These are phyloP conservation scores for Agrotis ipsilon DNA, from an alignment of 2,888 invertebrate species.

Conservation along the genomic window DNA sequence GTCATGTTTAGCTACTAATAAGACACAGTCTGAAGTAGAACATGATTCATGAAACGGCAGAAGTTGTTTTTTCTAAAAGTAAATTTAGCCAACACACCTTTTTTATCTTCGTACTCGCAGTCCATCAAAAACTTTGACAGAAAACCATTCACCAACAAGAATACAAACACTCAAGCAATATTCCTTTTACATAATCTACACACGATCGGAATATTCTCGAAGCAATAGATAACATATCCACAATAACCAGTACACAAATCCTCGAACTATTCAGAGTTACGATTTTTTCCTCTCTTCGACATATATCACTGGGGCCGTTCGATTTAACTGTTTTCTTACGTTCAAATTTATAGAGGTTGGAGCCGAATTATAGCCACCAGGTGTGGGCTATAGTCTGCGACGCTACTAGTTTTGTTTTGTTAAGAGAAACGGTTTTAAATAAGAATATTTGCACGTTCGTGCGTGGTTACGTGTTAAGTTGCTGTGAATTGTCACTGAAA, in stretches of 20 bases:
- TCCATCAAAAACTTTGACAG: background rate
- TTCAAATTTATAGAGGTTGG: constrained; percentile 83
- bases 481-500: background rate
- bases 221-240: constrained; percentile 52
- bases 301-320: constrained; percentile 85
- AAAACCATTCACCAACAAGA: constrained; percentile 10
- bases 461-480: no score
- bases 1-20: no score
- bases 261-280: constrained; percentile 70
- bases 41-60: no score
- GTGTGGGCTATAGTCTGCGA: constrained; percentile 67
- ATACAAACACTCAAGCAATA: constrained; percentile 3
- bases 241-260: constrained; percentile 68
- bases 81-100: no score
- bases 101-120: background rate
- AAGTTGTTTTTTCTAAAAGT: background rate
- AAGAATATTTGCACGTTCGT: constrained; percentile 34
- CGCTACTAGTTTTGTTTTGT: constrained; percentile 64
- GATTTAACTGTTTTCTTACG: constrained; percentile 89
- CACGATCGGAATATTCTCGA: constrained; percentile 30
- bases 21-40: background rate
- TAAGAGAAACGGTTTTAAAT: constrained; percentile 50
- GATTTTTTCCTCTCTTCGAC: constrained; percentile 80
- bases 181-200: constrained; percentile 36
- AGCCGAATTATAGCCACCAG: constrained; percentile 73